A percentile compares a stretch with the other conserved stretches of the same genome.
These are phyloP conservation scores for Aplidium turbinatum DNA, from an alignment of 23 tunicate genomes.

Conservation along the genomic window DNA sequence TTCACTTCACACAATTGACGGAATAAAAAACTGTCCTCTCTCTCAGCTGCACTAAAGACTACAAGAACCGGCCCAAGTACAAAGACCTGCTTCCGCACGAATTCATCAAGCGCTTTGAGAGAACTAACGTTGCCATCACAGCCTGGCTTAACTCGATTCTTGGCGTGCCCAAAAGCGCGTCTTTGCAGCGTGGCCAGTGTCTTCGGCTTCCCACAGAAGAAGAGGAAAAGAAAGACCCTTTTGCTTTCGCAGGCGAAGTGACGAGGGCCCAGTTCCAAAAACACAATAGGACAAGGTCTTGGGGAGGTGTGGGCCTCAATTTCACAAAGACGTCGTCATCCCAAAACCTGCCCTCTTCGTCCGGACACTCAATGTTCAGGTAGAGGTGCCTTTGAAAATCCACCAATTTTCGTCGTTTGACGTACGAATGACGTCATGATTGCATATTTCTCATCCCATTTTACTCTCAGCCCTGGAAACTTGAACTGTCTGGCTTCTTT, in stretches of 20 bases:
- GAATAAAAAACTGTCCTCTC: background rate
- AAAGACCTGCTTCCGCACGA: conserved; percentile 73
- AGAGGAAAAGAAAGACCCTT: conserved; percentile 45
- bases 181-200: conserved; percentile 27
- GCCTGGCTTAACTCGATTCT: conserved; percentile 51
- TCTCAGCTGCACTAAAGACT: conserved; percentile 82
- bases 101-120: conserved; percentile 56
- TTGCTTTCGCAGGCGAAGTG: conserved; percentile 59
- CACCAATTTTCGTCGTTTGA: no score
- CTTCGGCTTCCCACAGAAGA: background rate
- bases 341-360: background rate
- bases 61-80: conserved; percentile 84
- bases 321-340: conserved; percentile 18
- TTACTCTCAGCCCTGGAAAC: no score
- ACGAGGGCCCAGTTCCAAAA: conserved; percentile 57
- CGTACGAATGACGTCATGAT: no score
- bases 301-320: conserved; percentile 31
- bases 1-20: background rate
- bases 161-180: conserved; percentile 22
- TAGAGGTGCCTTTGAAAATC: conserved; percentile 6
- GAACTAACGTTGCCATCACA: conserved; percentile 46
- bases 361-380: conserved; percentile 22
- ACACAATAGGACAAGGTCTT: conserved; percentile 45
- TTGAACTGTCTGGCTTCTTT: no score
- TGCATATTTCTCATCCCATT: no score